Percentiles rank a stretch among this genome's conserved stretches.
phyloP scores from a whole-genome alignment of 2,113 vertebrate genomes.

The Pleuronectes platessa region DNA sequence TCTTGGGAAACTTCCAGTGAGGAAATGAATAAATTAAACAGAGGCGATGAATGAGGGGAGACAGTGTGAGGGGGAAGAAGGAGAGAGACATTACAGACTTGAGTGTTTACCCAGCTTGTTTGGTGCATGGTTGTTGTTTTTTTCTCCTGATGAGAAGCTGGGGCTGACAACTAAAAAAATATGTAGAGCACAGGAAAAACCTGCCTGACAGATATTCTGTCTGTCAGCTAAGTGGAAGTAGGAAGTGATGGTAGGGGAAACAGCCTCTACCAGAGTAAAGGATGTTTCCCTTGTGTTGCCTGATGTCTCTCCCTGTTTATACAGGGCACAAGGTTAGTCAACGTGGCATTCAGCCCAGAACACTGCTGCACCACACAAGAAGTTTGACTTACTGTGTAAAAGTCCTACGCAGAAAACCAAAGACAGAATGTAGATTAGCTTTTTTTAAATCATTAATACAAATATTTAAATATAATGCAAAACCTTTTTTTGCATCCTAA shows the following conservation, averaged over 20 bases:
- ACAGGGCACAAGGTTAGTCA: slow-evolving; percentile 60
- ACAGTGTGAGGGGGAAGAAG: background rate
- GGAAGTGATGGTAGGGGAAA: slow-evolving; percentile 66
- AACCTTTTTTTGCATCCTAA: slow-evolving; percentile 7
- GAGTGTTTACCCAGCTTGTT: slow-evolving; percentile 61
- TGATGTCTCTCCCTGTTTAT: slow-evolving; percentile 60
- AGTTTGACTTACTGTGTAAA: slow-evolving; percentile 24
- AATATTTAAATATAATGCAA: no score
- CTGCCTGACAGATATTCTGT: slow-evolving; percentile 68
- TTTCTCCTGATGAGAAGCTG: slow-evolving; percentile 64
- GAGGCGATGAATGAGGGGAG: slow-evolving; percentile 35
- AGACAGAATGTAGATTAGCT: background rate
- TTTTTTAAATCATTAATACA: background rate
- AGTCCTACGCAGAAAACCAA: background rate
- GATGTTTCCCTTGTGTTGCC: slow-evolving; percentile 64
- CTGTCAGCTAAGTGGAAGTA: slow-evolving; percentile 73
- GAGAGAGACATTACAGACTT: slow-evolving; percentile 33
- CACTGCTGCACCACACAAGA: slow-evolving; percentile 39
- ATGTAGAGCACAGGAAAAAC: slow-evolving; percentile 69
- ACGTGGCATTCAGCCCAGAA: slow-evolving; percentile 67
- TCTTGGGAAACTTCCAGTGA: slow-evolving; percentile 52
- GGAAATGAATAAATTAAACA: slow-evolving; percentile 63
- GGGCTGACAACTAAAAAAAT: slow-evolving; percentile 65
- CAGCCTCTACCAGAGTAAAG: slow-evolving; percentile 62
- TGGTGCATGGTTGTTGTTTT: slow-evolving; percentile 33